Evolutionary conservation across 2,113 vertebrate species (phyloP).

Genomic region (Etheostoma spectabile): DNA sequence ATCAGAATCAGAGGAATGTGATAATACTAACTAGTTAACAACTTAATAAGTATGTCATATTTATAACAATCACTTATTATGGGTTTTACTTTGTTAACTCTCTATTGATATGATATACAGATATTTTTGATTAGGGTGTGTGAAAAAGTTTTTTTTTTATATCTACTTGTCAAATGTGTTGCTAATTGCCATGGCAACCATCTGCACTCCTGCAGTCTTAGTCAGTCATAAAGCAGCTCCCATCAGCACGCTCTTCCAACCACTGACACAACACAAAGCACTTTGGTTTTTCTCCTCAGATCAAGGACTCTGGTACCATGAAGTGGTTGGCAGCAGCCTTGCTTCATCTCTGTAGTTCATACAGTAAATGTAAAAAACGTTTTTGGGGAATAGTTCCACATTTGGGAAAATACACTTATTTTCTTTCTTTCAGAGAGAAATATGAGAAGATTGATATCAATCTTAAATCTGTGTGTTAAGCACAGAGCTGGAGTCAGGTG

Average conservation of each 20-base stretch:
- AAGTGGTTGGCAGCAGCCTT: not conserved
- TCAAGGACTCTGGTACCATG: not conserved
- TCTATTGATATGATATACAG: slow-evolving; percentile 51
- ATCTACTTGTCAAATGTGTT: slow-evolving; percentile 32
- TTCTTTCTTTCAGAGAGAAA: not conserved
- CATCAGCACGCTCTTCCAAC: not conserved
- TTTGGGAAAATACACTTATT: not conserved
- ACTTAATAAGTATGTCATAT: slow-evolving; percentile 33
- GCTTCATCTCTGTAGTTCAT: not conserved
- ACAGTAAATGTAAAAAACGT: not conserved
- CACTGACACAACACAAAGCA: not conserved
- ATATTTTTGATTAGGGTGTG: slow-evolving; percentile 56
- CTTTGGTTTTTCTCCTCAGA: not conserved
- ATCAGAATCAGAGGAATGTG: slow-evolving; percentile 23
- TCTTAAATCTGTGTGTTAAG: too few relatives aligned
- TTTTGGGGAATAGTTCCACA: not conserved
- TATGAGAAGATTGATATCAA: not conserved
- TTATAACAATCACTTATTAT: slow-evolving; percentile 40
- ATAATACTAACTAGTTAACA: slow-evolving; percentile 21
- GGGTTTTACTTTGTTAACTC: slow-evolving; percentile 40
- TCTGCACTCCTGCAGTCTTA: not conserved
- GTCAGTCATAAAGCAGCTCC: not conserved
- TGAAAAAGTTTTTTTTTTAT: slow-evolving; percentile 50
- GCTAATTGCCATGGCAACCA: slow-evolving; percentile 18
- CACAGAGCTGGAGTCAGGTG: too few relatives aligned